Evolutionary conservation across 2,113 vertebrate genomes (phyloP), one percentile per base, ranked within the genome.

Genomic region (Melanerpes aurifrons): DNA sequence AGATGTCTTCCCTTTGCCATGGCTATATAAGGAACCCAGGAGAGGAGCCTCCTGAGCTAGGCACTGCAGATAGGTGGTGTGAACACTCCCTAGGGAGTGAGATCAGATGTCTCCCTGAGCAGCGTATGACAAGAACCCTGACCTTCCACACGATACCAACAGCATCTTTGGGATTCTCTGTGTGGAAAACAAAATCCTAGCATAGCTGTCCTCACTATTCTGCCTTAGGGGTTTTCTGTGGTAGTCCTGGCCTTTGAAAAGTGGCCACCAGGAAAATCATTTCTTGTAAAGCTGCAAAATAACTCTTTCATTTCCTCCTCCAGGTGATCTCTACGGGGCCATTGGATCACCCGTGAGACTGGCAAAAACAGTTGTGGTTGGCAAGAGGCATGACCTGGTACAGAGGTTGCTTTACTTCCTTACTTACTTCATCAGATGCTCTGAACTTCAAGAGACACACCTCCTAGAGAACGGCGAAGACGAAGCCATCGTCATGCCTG

Each of bases 381-480:
- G 99, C 62, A 98, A 98, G 87, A 97, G 98, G 62, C 99, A 99
- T 83, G 99, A 99, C 85, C 97, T 99, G 94, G 99, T 99, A 15
- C 99, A 99, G 97, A 98, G 99, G 21, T 97, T 99, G 86, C 99
- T 99, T 71, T 99, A 99, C 64, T 98, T 99, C 86, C 99, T 99
- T 66, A 99, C 99, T 57, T 99, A 99, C 95, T 99, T 99, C 97
- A 99, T 99, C 96, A 98, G 99, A 95, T 99, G 99, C 95, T 99
- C 99, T 7, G 99, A 99, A 90, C 98, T 99, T 69, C 98, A 99
- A 92, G 99, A 99, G 98, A 99, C 98, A 0, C 98, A 99, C 97
- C 98, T 99, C 86, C 95, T 99, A 97, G 99, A 99, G 95, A 98
- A 98, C 1, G 98, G 98, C 15, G 99, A 99, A 91, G 99, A 99